Evolutionary conservation across 2,888 invertebrate genomes (phyloP), one percentile per base, ranked within the genome.

Genomic region (Amitus sp.): DNA sequence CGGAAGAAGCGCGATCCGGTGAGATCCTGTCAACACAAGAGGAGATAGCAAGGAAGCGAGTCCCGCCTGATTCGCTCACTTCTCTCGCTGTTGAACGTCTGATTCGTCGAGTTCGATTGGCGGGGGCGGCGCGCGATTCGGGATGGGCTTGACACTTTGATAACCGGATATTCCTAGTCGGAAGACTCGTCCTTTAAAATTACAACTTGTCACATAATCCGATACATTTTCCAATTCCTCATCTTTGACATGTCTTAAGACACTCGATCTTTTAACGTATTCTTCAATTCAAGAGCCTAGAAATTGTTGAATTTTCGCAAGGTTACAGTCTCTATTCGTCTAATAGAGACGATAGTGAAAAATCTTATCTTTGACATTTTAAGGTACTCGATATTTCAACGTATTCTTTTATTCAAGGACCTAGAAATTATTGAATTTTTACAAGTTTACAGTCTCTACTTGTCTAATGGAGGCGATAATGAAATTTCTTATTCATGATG

Each of bases 41-140:
- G 59, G 64, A 47, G 63, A 51, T 49, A 53, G 62, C 63, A 61
- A 63, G 54, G 62, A 66, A 59, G 66, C 62, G 62, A 69, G 73
- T 70, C 72, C 70, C 74, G 72, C 74, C 77, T 74, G 80, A 79
- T 78, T 77, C 73, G 78, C 73, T 72, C 75, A 72, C 72, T 75
- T 73, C 75, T 70, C 67, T 70, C 73, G 72, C 66, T 69, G 69
- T 74, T 76, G 73, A 71, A 73, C 73, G 76, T 69, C 74, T 73
- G 75, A 78, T 79, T 78, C 78, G 78, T 72, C 70, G 74, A 59
- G 71, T 73, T 70, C 71, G 72, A 78, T 77, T 76, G 78, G 79
- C 74, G 79, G 75, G 79, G 81, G 81, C 81, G 81, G 75, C 67
- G 69, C 78, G 65, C 68, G 75, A 79, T 72, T 75, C 76, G 76